phyloP scores from a whole-genome alignment of 2,888 invertebrate species.

The Chrysolina haemoptera region DNA sequence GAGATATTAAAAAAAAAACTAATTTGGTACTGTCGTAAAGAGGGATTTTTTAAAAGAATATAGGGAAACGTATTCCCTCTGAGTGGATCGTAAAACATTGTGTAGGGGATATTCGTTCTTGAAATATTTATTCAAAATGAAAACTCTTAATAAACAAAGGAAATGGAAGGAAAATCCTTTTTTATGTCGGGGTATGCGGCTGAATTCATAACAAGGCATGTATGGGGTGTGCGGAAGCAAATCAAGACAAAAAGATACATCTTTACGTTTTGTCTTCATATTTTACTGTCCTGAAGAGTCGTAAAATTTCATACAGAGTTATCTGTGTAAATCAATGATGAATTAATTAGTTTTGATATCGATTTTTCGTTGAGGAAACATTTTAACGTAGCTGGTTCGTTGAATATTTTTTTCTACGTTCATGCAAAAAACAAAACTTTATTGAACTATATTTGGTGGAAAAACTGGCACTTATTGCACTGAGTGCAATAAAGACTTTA shows the following conservation, averaged over 20 bases:
- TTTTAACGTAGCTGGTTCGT: no score
- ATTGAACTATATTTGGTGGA: no score
- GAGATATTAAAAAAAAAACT: slow-evolving; percentile 32
- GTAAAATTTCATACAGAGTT: not conserved
- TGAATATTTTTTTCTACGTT: no score
- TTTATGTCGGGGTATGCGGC: slow-evolving; percentile 13
- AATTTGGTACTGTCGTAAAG: slow-evolving; percentile 40
- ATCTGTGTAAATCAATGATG: no score
- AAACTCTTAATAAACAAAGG: slow-evolving; percentile 13
- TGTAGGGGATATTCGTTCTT: slow-evolving; percentile 11
- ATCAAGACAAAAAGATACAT: not conserved
- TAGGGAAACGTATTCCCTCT: slow-evolving; percentile 31
- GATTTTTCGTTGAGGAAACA: no score
- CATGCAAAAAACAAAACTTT: no score
- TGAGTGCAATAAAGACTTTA: no score
- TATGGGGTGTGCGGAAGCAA: not conserved
- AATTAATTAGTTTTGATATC: no score
- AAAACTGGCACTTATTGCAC: no score
- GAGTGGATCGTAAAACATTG: slow-evolving; percentile 36
- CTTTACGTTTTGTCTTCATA: not conserved
- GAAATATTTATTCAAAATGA: slow-evolving; percentile 22
- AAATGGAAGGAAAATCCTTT: slow-evolving; percentile 19
- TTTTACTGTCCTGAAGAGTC: not conserved
- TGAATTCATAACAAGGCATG: not conserved
- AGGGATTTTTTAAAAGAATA: slow-evolving; percentile 35